These are phyloP conservation scores for Drosophila virilis DNA, from an alignment of 1,140 invertebrate species.

Conservation along the genomic window DNA sequence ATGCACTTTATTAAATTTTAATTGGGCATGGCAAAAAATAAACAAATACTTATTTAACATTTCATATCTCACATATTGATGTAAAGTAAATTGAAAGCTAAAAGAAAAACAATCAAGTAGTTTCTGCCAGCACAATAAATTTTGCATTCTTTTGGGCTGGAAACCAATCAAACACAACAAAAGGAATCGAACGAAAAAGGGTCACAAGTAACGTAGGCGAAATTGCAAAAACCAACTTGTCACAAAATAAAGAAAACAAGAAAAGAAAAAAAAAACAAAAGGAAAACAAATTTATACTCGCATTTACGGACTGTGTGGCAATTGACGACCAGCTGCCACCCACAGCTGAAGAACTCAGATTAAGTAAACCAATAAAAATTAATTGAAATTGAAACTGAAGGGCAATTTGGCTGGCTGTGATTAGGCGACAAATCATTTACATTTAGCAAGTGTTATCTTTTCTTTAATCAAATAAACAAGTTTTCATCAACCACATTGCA, in stretches of 20 bases:
- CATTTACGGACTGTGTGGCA: background rate
- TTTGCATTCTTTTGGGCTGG: conserved; percentile 23
- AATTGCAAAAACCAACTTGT: conserved; percentile 14
- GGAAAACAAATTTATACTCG: conserved; percentile 17
- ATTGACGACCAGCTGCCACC: conserved; percentile 2
- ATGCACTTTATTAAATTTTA: background rate
- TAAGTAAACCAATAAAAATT: background rate
- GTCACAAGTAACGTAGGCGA: conserved; percentile 26
- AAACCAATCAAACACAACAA: conserved; percentile 46
- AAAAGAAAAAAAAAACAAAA: conserved; percentile 20
- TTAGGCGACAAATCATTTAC: background rate
- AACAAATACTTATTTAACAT: background rate
- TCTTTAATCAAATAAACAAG: too few relatives aligned
- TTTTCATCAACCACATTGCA: too few relatives aligned
- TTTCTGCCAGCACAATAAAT: conserved; percentile 1
- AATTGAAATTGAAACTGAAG: conserved; percentile 7
- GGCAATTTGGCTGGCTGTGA: background rate
- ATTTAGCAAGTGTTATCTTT: background rate
- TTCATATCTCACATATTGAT: background rate
- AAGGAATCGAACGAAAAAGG: conserved; percentile 34
- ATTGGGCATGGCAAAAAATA: background rate
- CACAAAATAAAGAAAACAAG: conserved; percentile 1
- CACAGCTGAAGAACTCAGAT: background rate
- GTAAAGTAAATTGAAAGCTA: conserved; percentile 6
- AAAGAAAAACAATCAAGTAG: background rate